These are phyloP conservation scores for Valencia hispanica DNA, from an alignment of 2,797 vertebrate genomes.

Conservation along the genomic window DNA sequence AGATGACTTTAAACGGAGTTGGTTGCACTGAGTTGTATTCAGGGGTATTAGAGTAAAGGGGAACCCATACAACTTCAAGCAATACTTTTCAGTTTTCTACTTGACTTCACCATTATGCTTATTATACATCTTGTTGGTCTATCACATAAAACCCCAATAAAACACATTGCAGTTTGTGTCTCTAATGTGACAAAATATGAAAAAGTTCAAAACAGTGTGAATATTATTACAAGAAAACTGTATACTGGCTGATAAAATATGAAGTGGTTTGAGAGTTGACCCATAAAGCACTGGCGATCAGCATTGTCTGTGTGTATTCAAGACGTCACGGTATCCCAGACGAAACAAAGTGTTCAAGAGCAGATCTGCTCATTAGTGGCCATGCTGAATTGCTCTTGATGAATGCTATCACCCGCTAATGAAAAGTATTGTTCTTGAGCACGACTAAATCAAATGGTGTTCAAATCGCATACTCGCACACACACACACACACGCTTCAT, in stretches of 20 bases:
- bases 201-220: neutral
- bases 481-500: constrained; percentile 38
- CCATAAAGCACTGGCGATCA: neutral
- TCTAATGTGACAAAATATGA: neutral
- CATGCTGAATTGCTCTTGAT: constrained; percentile 59
- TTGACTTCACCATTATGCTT: neutral
- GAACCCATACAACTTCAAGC: neutral
- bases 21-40: too few species aligned
- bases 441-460: constrained; percentile 66
- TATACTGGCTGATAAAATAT: neutral
- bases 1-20: too few species aligned
- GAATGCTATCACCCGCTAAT: constrained; percentile 67
- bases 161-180: neutral
- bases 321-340: constrained; percentile 41
- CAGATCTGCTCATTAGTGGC: constrained; percentile 57
- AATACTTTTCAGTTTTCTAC: neutral
- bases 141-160: neutral
- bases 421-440: constrained; percentile 71
- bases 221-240: neutral
- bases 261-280: neutral
- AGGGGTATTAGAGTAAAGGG: neutral
- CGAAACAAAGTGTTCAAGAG: constrained; percentile 52
- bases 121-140: neutral
- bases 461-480: constrained; percentile 43
- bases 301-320: neutral